phyloP scores from a whole-genome alignment of 2,797 vertebrate species.

The Hoplostethus atlanticus region DNA sequence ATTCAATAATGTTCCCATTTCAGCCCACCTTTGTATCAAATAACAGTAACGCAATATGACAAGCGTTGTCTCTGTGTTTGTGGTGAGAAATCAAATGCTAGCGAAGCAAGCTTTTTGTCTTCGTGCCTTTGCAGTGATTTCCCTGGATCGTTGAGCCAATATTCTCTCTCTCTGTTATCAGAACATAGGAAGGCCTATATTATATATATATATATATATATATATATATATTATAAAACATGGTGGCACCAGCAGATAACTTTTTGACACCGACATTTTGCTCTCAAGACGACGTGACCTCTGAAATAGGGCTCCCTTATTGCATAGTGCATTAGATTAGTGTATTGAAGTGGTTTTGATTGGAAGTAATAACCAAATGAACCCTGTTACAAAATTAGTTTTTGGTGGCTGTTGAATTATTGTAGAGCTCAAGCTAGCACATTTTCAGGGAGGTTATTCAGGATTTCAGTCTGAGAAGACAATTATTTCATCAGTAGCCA shows the following conservation, averaged over 20 bases:
- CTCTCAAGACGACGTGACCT: no score
- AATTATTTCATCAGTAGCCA: not conserved
- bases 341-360: not conserved
- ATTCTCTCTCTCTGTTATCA: not conserved
- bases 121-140: not conserved
- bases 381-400: no score
- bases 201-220: not conserved
- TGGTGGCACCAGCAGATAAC: no score
- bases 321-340: not conserved
- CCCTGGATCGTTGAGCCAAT: not conserved
- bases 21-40: constrained; percentile 3
- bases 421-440: not conserved
- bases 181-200: not conserved
- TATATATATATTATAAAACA: no score
- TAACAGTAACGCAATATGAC: constrained; percentile 5
- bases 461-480: constrained; percentile 1
- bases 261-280: no score
- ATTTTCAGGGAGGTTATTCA: not conserved
- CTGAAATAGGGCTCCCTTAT: not conserved
- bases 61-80: not conserved
- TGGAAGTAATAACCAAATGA: no score
- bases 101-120: not conserved
- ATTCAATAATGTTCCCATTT: not conserved
- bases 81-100: not conserved
- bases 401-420: not conserved